These are phyloP conservation scores for Meleagris gallopavo DNA, from an alignment of 2,113 vertebrate genomes.

Conservation along the genomic window DNA sequence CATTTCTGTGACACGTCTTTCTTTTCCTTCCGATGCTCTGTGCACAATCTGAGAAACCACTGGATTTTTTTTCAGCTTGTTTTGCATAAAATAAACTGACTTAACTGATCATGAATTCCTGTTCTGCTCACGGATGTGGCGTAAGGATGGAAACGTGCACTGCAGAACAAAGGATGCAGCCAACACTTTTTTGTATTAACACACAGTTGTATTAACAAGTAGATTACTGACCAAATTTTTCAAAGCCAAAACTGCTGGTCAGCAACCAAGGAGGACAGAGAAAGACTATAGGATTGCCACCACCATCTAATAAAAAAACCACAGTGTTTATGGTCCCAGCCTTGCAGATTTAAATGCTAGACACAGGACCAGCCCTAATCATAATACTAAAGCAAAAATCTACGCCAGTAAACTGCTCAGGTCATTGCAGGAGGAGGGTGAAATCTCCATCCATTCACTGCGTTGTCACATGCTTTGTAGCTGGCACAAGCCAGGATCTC, in stretches of 20 bases:
- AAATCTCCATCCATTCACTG: not conserved
- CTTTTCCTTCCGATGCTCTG: not conserved
- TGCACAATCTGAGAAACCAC: not conserved
- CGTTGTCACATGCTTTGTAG: not conserved
- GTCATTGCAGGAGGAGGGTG: slow-evolving; percentile 1
- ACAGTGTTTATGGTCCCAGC: not conserved
- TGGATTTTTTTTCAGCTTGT: not conserved
- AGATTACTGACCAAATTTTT: not conserved
- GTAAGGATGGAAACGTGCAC: not conserved
- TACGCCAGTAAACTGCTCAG: not conserved
- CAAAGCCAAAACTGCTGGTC: not conserved
- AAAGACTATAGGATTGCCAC: not conserved
- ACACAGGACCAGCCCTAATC: not conserved
- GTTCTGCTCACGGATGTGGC: not conserved
- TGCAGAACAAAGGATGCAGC: not conserved
- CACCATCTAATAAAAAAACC: not conserved
- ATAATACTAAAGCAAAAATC: not conserved
- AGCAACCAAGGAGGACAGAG: not conserved
- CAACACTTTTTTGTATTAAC: not conserved
- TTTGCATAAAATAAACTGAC: slow-evolving; percentile 12
- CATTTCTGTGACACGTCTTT: not conserved
- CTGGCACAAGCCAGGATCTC: not conserved
- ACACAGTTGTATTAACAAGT: not conserved
- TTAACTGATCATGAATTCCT: not conserved
- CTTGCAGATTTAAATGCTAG: not conserved